Evolutionary conservation across 2,888 invertebrate genomes (phyloP), one percentile per base, ranked within the genome.

Genomic region (Meloe dianella): DNA sequence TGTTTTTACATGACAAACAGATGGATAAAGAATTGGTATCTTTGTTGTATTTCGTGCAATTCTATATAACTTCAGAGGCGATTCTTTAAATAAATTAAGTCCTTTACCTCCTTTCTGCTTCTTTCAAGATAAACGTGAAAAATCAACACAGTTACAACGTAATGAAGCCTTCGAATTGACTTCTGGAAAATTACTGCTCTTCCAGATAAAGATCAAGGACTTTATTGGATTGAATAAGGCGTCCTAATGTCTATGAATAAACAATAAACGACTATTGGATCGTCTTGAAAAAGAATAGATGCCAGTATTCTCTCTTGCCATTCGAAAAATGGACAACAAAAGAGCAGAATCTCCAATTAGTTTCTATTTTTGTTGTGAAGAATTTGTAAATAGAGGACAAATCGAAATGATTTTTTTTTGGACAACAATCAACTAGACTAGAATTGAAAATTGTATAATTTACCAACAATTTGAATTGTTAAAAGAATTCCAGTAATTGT

Each of bases 171-270:
- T 41, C 1, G 41, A 17, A 41, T 41, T 41, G n/a, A 17, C 5
- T 41, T 54, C 24, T 24, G 24, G 12, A 54, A 12, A 54, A 20
- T 47, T 9, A 4, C 24, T 24, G 14, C 9, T 24, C 14, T 24
- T 24, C 12, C 4, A 12, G 54, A 54, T 54, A 22, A 22, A 54
- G 12, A 54, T 54, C 54, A 24, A 41, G 5, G 54, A 54, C 24
- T 24, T 24, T 22, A 54, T 54, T 54, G 12, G 54, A 22, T 54
- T 54, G 24, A 54, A 54, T 54, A 24, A 22, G 54, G 54, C 54
- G 54, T 54, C 54, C 24, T 54, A 54, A 24, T 54, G 54, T 54
- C 54, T 54, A 24, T 54, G 54, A 54, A 54, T 54, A 54, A 54
- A 54, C 54, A 54, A 54, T 54, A 54, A 54, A 54, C 54, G 54